Evolutionary conservation across 37 sponge, comb jelly and placozoan species (phyloP), one percentile per base, ranked within the genome.

Genomic region (Cladorhizidae sp.): DNA sequence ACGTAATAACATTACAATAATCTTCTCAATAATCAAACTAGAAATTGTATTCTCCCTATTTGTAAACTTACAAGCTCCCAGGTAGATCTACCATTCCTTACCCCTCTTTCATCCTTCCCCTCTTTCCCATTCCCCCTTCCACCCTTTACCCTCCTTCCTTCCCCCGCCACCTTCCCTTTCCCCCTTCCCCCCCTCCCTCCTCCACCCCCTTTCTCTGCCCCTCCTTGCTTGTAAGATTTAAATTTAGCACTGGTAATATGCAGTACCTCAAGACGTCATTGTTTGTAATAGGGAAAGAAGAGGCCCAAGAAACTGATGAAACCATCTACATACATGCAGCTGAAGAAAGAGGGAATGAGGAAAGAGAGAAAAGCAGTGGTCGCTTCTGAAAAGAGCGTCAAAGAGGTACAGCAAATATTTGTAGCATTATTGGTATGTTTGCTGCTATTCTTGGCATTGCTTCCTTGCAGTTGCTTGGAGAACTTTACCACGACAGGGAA

Each of bases 401-500:
- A 95, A 83, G 88, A 95, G 74, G 95, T 94, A 75, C 32, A 23
- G 15, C 1, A 41, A 42, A 71, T 43, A 36, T 41, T 2, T 1
- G 71, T 15, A 28, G 31, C 63, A 61, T 75, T 83, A 1, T 41
- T 42, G 22, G 58, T 67, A 41, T 79, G 52, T 40, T 38, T 62
- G 23, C 15, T 65, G 67, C 9, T n/a, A 23, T 26, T 55, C 28
- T 61, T 61, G 62, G 29, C 62, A 12, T 61, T 45, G 35, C 32
- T 70, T 18, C 59, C 40, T 40, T 78, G 21, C 61, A 95, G 94
- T 82, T 98, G 18, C 65, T 98, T 22, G 99, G 96, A 80, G 99
- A 98, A 70, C 88, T 98, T 21, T 93, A 93, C 78, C 84, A 82
- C 17, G 99, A 98, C 76, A 88, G 82, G 69, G 90, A 91, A 28